Evolutionary conservation across 2,113 vertebrate genomes (phyloP).

Genomic region (Cyanocitta stelleri): DNA sequence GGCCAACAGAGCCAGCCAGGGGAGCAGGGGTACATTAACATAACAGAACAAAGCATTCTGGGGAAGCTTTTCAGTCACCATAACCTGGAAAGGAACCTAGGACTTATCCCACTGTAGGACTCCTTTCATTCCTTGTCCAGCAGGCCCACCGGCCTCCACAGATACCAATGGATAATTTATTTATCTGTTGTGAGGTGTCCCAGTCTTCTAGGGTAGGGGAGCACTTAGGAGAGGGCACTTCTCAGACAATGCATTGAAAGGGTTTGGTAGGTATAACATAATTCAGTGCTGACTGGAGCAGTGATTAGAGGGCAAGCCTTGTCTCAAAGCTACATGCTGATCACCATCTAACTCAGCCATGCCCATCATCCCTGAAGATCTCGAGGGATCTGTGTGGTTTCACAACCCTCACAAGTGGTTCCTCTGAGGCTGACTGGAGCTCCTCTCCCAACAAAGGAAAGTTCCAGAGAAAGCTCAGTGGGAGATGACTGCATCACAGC

Average conservation of each 20-base stretch:
- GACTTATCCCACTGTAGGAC: too few species aligned
- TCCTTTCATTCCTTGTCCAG: too few species aligned
- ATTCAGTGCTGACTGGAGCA: neutral
- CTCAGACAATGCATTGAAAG: neutral
- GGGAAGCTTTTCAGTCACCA: too few species aligned
- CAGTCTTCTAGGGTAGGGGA: neutral
- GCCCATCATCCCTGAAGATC: neutral
- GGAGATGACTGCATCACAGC: neutral
- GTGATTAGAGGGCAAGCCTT: neutral
- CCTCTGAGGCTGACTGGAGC: neutral
- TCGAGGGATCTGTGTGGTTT: neutral
- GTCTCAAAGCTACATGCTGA: neutral
- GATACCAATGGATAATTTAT: neutral
- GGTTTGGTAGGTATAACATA: neutral
- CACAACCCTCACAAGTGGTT: neutral
- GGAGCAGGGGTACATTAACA: too few species aligned
- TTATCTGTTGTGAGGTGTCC: neutral
- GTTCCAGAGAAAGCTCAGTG: neutral
- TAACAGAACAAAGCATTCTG: too few species aligned
- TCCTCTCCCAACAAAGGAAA: slow-evolving; percentile 14
- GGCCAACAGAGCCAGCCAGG: too few species aligned
- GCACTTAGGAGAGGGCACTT: neutral
- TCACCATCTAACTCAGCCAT: neutral
- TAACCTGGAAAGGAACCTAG: too few species aligned
- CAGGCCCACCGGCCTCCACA: too few species aligned